Percentiles rank a stretch among this genome's conserved stretches.
Evolutionary conservation across 2,888 invertebrate species (phyloP).

Genomic region (Diarsia mendica): DNA sequence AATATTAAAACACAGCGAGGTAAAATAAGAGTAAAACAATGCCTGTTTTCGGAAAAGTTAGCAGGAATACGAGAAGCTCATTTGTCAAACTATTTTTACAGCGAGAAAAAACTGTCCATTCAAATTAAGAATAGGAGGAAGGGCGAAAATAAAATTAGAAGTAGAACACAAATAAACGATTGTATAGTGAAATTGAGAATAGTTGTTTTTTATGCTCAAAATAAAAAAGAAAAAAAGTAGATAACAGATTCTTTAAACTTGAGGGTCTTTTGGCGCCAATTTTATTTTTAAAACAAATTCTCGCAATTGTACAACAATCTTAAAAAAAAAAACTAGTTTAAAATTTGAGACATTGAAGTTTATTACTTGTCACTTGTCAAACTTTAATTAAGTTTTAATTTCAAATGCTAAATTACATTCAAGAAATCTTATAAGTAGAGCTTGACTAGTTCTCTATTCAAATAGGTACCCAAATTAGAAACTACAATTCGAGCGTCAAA

Average conservation of each 20-base stretch:
- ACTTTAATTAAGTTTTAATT: not conserved
- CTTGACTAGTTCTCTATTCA: too few relatives aligned
- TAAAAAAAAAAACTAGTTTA: not conserved
- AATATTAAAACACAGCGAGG: constrained; percentile 7
- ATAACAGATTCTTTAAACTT: not conserved
- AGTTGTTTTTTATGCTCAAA: not conserved
- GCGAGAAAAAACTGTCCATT: not conserved
- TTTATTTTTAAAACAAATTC: not conserved
- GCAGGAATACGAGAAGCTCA: constrained; percentile 1
- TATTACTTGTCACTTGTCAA: not conserved
- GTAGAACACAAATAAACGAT: not conserved
- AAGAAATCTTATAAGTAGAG: too few relatives aligned
- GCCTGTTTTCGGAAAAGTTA: constrained; percentile 7
- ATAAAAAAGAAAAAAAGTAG: not conserved
- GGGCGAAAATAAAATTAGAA: constrained; percentile 19
- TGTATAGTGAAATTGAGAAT: not conserved
- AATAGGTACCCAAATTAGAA: too few relatives aligned
- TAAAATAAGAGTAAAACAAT: not conserved
- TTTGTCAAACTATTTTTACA: constrained; percentile 38
- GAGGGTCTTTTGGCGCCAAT: not conserved
- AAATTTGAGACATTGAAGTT: not conserved
- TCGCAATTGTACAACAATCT: too few relatives aligned
- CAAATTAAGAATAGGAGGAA: constrained; percentile 21
- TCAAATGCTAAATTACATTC: not conserved
- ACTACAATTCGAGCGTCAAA: not conserved